Conservation (phyloP, 2,113 vertebrate genomes). For the Mastomys natalensis region DNA sequence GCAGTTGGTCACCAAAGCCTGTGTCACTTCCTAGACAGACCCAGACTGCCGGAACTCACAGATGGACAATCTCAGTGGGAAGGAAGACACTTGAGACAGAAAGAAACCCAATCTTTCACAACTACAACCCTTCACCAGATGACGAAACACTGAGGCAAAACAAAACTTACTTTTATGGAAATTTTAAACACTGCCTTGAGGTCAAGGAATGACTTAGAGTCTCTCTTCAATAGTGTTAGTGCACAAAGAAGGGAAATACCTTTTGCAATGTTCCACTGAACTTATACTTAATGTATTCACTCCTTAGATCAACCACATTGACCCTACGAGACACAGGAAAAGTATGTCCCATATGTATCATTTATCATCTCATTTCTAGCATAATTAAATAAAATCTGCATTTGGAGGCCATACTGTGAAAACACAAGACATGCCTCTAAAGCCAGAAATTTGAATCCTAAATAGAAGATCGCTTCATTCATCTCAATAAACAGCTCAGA, state of each 20-base stretch:
- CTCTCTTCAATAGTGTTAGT: background rate
- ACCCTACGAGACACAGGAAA: constrained; percentile 37
- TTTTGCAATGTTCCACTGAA: background rate
- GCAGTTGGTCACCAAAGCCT: background rate
- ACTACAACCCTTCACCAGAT: background rate
- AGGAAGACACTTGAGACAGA: background rate
- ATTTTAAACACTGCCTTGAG: constrained; percentile 49
- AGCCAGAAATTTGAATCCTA: background rate
- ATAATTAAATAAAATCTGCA: constrained; percentile 42
- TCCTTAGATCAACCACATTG: constrained; percentile 11
- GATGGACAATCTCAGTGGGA: background rate
- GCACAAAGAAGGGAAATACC: background rate
- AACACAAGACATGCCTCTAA: constrained; percentile 34
- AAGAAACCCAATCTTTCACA: background rate
- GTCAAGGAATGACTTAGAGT: constrained; percentile 29
- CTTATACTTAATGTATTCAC: constrained; percentile 18
- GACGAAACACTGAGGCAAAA: background rate
- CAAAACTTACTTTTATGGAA: constrained; percentile 55
- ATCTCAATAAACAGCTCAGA: background rate
- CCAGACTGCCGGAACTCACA: background rate
- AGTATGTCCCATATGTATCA: constrained; percentile 45
- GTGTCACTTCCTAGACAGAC: background rate
- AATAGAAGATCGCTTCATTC: background rate
- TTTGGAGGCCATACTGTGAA: background rate
- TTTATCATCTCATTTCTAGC: constrained; percentile 36